Base-by-base conservation (phyloP, 2,113 vertebrate species). In the Cololabis saira region DNA sequence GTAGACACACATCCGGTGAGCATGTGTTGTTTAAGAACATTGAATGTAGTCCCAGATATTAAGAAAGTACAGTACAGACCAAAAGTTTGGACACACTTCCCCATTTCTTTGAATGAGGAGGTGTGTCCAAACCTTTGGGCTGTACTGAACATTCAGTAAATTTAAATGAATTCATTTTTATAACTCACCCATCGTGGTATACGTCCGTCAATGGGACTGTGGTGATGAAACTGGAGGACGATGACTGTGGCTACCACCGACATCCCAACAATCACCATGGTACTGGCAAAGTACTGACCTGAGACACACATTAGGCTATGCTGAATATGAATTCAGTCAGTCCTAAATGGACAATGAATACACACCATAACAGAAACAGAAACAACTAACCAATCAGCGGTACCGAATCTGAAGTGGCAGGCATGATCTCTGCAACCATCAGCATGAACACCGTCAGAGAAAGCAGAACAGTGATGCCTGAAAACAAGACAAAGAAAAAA, bases 241-340 rank as follows among this genome's bases (percentile, higher is more conserved):
- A 95, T 83, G 67, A 94, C 93, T 0, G 94, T 95, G 22, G 93
- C 93, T 17, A 94, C 92, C 3, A 95, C 94, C 0, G 94, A 95
- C 89, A 94, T 92, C n/a, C 91, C 93, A 1, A 95, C 94, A 44
- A 94, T 95, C 77, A 93, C 91, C 94, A 95, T 94, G 71, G 92
- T 95, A 72, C 91, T 94, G 61, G 91, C 94, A 64, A 95, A 95
- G 71, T 95, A 95, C 67, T 95, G 94, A 54, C 92, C 94, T 94
- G 71, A 74, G 61, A 63, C 53, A 75, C 27, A 42, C 1, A 42
- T 12, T 1, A 63, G 21, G 8, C 30, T 53, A 8, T 45, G 41
- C 9, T 41, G 9, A 54, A 2, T 44, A 17, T 3, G 11, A 7
- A 17, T 17, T 58, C 15, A 48, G 8, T 30, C 11, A 17, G 22